Evolutionary conservation across 2,888 invertebrate species (phyloP).

Genomic region (Leptura quadrifasciata): DNA sequence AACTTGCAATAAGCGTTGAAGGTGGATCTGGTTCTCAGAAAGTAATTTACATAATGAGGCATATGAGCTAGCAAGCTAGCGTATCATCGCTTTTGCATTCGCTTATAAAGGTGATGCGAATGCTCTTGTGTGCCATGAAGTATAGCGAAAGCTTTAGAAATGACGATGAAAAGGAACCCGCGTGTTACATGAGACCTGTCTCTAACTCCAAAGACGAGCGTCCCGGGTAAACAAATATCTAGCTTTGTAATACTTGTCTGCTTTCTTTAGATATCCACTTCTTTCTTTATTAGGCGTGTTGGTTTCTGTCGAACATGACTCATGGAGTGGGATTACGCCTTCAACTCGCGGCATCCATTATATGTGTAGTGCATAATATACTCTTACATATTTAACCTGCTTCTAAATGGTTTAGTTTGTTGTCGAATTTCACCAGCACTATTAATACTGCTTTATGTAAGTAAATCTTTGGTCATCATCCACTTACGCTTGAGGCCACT

Average conservation of each 20-base stretch:
- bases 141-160: conserved; percentile 52
- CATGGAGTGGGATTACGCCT: conserved; percentile 35
- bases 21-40: conserved; percentile 26
- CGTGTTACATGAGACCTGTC: conserved; percentile 51
- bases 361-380: conserved; percentile 15
- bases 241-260: conserved; percentile 55
- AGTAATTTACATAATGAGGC: conserved; percentile 51
- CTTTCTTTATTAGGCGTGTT: conserved; percentile 36
- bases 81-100: conserved; percentile 32
- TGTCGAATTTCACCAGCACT: too few relatives aligned
- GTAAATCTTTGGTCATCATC: too few relatives aligned
- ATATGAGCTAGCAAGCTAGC: conserved; percentile 32
- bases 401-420: neutral
- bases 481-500: too few relatives aligned
- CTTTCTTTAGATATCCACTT: conserved; percentile 52
- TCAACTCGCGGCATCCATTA: conserved; percentile 7
- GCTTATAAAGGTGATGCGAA: conserved; percentile 30
- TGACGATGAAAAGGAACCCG: conserved; percentile 54
- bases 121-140: conserved; percentile 26
- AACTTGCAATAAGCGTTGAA: too few relatives aligned
- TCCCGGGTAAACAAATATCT: conserved; percentile 58
- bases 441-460: too few relatives aligned
- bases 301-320: conserved; percentile 42
- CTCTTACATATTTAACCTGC: conserved; percentile 17
- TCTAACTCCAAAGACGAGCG: conserved; percentile 49